phyloP scores from a whole-genome alignment of 2,888 invertebrate genomes.

The Phortica okadai region DNA sequence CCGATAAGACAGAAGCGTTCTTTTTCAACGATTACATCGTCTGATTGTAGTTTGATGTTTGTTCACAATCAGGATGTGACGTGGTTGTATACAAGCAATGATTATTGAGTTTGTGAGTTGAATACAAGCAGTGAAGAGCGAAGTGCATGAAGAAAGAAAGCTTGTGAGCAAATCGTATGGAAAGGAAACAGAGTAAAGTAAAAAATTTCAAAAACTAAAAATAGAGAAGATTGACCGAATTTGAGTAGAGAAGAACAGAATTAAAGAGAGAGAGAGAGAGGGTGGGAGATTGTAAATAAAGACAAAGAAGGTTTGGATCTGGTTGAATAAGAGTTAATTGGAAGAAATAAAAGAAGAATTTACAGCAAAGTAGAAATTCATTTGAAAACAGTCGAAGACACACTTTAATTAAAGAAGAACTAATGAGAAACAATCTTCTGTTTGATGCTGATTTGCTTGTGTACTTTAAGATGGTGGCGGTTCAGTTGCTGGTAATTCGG shows the following conservation, averaged over 20 bases:
- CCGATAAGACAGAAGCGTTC: slow-evolving; percentile 96
- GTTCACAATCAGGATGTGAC: slow-evolving; percentile 4
- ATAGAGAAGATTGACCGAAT: slow-evolving; percentile 41
- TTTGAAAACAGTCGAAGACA: not conserved
- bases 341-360: not conserved
- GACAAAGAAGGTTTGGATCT: not conserved
- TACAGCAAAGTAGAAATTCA: not conserved
- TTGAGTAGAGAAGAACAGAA: not conserved
- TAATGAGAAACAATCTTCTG: slow-evolving; percentile 19
- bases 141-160: slow-evolving; percentile 52
- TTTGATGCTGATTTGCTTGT: not conserved
- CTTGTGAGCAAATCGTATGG: slow-evolving; percentile 48
- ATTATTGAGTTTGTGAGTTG: slow-evolving; percentile 53
- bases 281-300: not conserved
- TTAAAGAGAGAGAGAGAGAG: not conserved
- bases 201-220: slow-evolving; percentile 52
- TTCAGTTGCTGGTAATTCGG: slow-evolving; percentile 51
- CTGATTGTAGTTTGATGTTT: slow-evolving; percentile 76
- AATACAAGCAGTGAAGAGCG: slow-evolving; percentile 50
- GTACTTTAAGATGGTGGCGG: slow-evolving; percentile 55
- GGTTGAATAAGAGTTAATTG: not conserved
- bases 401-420: not conserved
- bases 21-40: slow-evolving; percentile 91
- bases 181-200: slow-evolving; percentile 31
- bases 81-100: slow-evolving; percentile 57